phyloP scores from a whole-genome alignment of 2,113 vertebrate genomes.

The Heterotis niloticus region DNA sequence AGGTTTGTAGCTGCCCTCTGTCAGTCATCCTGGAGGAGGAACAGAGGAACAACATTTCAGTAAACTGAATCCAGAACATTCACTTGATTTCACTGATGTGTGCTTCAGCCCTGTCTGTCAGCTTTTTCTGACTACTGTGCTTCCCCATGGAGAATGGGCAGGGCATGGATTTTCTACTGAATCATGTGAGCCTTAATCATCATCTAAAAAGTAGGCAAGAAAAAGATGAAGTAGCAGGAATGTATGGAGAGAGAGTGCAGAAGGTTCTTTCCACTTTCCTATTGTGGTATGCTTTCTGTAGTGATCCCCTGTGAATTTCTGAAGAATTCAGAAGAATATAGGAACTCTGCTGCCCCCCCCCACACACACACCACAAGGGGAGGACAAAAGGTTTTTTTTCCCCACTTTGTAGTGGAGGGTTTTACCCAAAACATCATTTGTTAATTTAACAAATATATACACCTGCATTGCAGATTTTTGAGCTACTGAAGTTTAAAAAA shows the following conservation, averaged over 20 bases:
- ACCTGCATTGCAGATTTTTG: too few relatives aligned
- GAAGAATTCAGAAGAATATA: too few relatives aligned
- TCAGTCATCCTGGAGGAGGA: constrained; percentile 42
- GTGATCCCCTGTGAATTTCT: background rate
- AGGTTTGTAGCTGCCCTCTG: constrained; percentile 53
- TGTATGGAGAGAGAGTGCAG: background rate
- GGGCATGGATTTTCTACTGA: background rate
- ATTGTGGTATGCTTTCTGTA: background rate
- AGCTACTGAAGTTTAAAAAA: too few relatives aligned
- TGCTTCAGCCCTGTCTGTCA: too few relatives aligned
- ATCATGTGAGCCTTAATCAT: background rate
- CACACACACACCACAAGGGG: background rate
- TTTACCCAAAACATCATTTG: too few relatives aligned
- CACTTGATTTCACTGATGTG: too few relatives aligned
- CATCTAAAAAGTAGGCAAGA: background rate
- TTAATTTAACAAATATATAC: too few relatives aligned
- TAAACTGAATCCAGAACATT: too few relatives aligned
- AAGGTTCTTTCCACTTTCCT: background rate
- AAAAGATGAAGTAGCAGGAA: background rate
- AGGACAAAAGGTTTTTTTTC: too few relatives aligned
- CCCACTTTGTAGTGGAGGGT: too few relatives aligned
- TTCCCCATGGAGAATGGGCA: too few relatives aligned
- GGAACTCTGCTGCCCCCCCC: background rate
- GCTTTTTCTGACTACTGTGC: too few relatives aligned
- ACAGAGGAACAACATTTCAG: background rate